phyloP scores from a whole-genome alignment of 2,113 vertebrate species.

The Pampusana beccarii region DNA sequence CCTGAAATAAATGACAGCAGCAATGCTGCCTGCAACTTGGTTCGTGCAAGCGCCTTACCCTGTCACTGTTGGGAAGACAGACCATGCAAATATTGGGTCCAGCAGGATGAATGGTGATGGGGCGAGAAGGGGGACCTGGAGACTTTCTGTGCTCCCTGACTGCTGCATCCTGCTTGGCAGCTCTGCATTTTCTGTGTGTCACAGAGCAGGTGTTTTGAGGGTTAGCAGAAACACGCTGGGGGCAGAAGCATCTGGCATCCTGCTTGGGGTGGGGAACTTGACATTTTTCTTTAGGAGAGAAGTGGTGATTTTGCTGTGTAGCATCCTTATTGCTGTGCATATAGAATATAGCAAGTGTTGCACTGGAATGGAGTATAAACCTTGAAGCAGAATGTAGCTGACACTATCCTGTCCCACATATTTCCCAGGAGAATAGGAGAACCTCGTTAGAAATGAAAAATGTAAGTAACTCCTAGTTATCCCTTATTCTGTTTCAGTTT shows the following conservation, averaged over 20 bases:
- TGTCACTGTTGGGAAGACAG: background rate
- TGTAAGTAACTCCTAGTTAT: background rate
- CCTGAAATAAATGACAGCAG: background rate
- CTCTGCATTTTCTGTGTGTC: background rate
- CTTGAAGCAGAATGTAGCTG: background rate
- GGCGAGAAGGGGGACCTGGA: background rate
- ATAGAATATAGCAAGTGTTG: background rate
- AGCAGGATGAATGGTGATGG: background rate
- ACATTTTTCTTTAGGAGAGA: background rate
- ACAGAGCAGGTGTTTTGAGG: background rate
- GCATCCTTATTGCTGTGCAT: background rate
- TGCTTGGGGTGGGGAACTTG: background rate
- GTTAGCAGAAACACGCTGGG: background rate
- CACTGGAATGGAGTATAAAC: background rate
- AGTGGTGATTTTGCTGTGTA: background rate
- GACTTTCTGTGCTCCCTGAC: background rate
- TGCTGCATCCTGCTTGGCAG: background rate
- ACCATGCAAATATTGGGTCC: background rate
- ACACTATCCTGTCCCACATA: background rate
- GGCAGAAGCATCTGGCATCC: background rate
- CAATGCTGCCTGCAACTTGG: background rate
- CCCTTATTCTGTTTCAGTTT: background rate
- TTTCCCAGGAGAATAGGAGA: background rate
- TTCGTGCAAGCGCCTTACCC: background rate
- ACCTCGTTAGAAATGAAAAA: background rate